Evolutionary conservation across 2,113 vertebrate genomes (phyloP), one percentile per base, ranked within the genome.

Genomic region (Varanus salvator): DNA sequence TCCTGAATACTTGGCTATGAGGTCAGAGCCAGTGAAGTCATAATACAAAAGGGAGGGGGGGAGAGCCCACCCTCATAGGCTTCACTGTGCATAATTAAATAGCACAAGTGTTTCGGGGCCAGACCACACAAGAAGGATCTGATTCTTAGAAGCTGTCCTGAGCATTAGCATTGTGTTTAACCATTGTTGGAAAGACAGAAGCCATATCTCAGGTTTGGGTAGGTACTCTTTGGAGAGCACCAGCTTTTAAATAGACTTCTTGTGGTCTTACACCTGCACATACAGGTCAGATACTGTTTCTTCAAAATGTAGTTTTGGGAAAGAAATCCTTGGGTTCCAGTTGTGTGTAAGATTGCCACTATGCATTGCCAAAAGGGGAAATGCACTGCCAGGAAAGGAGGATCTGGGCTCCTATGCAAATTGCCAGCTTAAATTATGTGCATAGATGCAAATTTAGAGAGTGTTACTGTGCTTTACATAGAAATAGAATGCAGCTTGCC

Each of bases 1-100:
- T 87, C 80, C 60, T 81, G 85, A 66, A 87, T 54, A 57, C 85
- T 23, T 68, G 71, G 54, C 34, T 82, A 5, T 91, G 90, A 91
- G 57, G 74, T 91, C 85, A 91, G 80, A 91, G 57, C 44, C 60
- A 48, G 25, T 71, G 85, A 87, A 6, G 72, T 91, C 90, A 91
- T 54, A 87, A 84, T 83, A 29, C 72, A 69, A n/a, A 89, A 76
- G 71, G 7, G 71, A 29, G 69, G 84, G 6, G 68, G 80, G 27
- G 69, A 54, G 44, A 72, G 68, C 66, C 25, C 72, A 34, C 74
- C 71, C 54, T 66, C 15, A 1, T 54, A 29, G 71, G 17, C 90
- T 83, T 50, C 25, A 25, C 80, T 29, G 6, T 74, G 71, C 71
- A 31, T 84, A 69, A 68, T 83, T 54, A 87, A 87, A 87, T 78